Conservation (phyloP, 2,888 invertebrate species). For the Thyatira batis region DNA sequence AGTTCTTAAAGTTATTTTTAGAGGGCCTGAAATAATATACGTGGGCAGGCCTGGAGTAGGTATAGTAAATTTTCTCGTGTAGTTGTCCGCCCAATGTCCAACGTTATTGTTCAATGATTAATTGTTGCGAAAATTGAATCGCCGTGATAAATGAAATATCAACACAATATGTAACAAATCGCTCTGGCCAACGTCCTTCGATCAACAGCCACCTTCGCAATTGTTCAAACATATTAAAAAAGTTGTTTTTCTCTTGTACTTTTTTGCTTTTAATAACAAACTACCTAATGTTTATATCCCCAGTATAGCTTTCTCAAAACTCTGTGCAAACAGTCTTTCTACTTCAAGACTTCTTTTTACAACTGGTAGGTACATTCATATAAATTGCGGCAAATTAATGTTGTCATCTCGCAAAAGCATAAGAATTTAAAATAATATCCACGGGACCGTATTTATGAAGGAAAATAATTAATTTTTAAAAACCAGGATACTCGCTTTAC, state of each 20-base stretch:
- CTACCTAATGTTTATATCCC: no score
- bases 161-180: slow-evolving; percentile 62
- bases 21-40: neutral
- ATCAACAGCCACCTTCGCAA: slow-evolving; percentile 32
- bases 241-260: neutral
- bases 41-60: neutral
- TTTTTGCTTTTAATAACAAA: neutral
- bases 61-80: slow-evolving; percentile 15
- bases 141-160: slow-evolving; percentile 63
- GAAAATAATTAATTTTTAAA: slow-evolving; percentile 39
- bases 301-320: no score
- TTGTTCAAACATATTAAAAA: slow-evolving; percentile 23
- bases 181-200: slow-evolving; percentile 40
- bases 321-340: no score
- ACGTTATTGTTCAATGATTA: slow-evolving; percentile 58
- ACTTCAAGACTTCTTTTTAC: no score
- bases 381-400: slow-evolving; percentile 12
- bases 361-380: no score
- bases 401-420: slow-evolving; percentile 11
- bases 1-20: neutral
- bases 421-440: slow-evolving; percentile 32
- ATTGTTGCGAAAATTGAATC: slow-evolving; percentile 63
- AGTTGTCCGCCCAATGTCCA: slow-evolving; percentile 33
- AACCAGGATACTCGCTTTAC: slow-evolving; percentile 26
- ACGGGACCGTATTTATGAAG: slow-evolving; percentile 30